A percentile compares a stretch with the other conserved stretches of the same genome.
Conservation (phyloP, 92 coral and sea anemone species). For the Virgularia gustaviana region DNA sequence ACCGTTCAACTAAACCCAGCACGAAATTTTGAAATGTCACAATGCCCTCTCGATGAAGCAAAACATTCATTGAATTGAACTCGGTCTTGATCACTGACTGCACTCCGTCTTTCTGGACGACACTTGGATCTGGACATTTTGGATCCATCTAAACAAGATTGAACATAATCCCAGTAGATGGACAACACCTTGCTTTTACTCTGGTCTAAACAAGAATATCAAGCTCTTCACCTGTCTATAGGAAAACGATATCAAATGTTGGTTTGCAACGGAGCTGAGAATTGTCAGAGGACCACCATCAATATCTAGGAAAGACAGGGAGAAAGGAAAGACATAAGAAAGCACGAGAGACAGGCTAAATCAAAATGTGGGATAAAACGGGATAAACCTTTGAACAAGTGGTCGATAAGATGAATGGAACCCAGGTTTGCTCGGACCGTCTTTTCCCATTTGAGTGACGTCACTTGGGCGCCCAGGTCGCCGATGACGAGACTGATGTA, state of each 20-base stretch:
- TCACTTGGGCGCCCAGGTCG: constrained; percentile 57
- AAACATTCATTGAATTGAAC: constrained; percentile 69
- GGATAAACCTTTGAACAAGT: constrained; percentile 76
- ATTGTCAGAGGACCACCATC: constrained; percentile 69
- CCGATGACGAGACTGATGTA: constrained; percentile 72
- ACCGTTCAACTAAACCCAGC: constrained; percentile 77
- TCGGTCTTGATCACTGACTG: constrained; percentile 55
- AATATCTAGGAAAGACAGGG: constrained; percentile 38
- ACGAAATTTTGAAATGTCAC: constrained; percentile 77
- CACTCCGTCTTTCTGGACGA: constrained; percentile 52
- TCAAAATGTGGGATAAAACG: not conserved
- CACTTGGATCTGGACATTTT: constrained; percentile 70
- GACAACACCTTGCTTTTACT: not conserved
- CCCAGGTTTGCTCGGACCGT: constrained; percentile 60
- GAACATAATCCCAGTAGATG: not conserved
- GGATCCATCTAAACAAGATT: constrained; percentile 61
- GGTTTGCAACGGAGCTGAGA: constrained; percentile 66
- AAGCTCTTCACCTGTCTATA: constrained; percentile 66
- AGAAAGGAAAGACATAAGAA: not conserved
- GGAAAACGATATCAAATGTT: constrained; percentile 69
- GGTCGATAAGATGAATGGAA: constrained; percentile 74
- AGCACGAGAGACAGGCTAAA: not conserved
- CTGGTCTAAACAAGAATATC: not conserved
- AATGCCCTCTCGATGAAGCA: constrained; percentile 83
- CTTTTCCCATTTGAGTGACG: constrained; percentile 62